These are phyloP conservation scores for Aphyosemion australe DNA, from an alignment of 2,113 vertebrate species.

Conservation along the genomic window DNA sequence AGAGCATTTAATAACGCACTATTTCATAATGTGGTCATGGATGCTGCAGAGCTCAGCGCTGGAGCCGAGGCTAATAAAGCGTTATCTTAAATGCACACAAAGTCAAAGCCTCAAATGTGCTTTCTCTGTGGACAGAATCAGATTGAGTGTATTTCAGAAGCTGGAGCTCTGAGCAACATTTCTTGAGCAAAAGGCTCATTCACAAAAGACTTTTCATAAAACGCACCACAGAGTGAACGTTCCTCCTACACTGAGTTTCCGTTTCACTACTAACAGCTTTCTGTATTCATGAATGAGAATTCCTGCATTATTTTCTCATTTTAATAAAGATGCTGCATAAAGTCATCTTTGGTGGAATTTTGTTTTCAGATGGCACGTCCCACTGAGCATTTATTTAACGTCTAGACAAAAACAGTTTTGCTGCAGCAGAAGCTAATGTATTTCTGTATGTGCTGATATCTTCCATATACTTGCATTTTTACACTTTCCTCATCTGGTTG, in stretches of 20 bases:
- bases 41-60: constrained; percentile 16
- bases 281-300: constrained; percentile 58
- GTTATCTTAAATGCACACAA: constrained; percentile 13
- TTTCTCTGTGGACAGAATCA: neutral
- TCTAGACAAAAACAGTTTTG: constrained; percentile 21
- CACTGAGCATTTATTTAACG: constrained; percentile 17
- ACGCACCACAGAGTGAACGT: constrained; percentile 26
- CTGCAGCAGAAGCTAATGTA: constrained; percentile 21
- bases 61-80: constrained; percentile 9
- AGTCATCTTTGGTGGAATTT: constrained; percentile 36
- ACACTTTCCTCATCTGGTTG: constrained; percentile 12
- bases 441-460: too few relatives aligned
- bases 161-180: constrained; percentile 3
- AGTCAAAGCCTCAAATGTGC: neutral
- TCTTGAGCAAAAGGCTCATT: constrained; percentile 27
- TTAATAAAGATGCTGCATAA: constrained; percentile 35
- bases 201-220: constrained; percentile 33
- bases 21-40: constrained; percentile 71
- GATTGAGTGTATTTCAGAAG: neutral
- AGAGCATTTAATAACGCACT: constrained; percentile 67
- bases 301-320: constrained; percentile 52
- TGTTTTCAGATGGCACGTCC: constrained; percentile 27
- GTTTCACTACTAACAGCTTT: constrained; percentile 18
- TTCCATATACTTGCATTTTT: constrained; percentile 15
- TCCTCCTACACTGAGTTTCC: constrained; percentile 45